These are phyloP conservation scores for Otus scops DNA, from an alignment of 2,797 vertebrate genomes.

Conservation along the genomic window DNA sequence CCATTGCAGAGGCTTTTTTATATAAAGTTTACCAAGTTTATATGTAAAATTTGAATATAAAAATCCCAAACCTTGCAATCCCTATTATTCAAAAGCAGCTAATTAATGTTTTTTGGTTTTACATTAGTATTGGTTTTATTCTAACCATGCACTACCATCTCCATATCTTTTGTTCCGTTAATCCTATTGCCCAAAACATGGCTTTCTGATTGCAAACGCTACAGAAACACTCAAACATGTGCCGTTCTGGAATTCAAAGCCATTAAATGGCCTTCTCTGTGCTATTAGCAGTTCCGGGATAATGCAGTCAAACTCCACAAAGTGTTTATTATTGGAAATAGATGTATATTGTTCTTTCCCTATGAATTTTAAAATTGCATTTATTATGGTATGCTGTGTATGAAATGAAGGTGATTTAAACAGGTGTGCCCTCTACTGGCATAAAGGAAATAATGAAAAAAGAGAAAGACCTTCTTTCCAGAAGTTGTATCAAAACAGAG, in stretches of 20 bases:
- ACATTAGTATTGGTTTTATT: not conserved
- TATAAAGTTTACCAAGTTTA: not conserved
- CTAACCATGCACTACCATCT: not conserved
- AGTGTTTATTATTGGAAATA: not conserved
- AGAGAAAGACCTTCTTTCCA: not conserved
- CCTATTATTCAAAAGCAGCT: not conserved
- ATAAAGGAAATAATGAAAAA: slow-evolving; percentile 23
- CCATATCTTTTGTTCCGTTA: not conserved
- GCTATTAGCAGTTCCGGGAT: not conserved
- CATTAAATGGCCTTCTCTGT: not conserved
- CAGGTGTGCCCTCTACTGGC: slow-evolving; percentile 77
- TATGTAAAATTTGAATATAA: not conserved
- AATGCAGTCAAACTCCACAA: not conserved
- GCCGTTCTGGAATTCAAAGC: not conserved
- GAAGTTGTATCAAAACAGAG: not conserved
- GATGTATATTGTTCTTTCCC: not conserved
- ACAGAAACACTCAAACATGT: not conserved
- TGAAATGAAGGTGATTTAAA: slow-evolving; percentile 63
- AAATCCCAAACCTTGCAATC: not conserved
- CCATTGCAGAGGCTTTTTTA: not conserved
- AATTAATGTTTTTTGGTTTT: not conserved
- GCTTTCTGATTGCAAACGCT: not conserved
- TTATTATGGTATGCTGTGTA: not conserved
- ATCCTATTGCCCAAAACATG: not conserved
- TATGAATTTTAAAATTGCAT: slow-evolving; percentile 13